Base-by-base conservation (phyloP, 1,140 invertebrate genomes). In the Drosophila saltans region DNA sequence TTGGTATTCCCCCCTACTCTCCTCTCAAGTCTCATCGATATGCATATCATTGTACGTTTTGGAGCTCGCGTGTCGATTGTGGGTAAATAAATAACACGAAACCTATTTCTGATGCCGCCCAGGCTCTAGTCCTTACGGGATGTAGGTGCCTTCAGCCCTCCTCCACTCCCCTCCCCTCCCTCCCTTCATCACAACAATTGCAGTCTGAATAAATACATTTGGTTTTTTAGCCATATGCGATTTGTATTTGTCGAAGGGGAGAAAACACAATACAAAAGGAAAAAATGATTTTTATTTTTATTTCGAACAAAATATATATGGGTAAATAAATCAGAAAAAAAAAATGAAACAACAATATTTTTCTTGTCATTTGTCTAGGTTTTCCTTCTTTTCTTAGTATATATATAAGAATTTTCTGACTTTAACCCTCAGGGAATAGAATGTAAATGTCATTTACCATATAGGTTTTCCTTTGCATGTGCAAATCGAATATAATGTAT, bases 81-180 rank as follows among this genome's bases (percentile, higher is more conserved):
- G 81, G 84, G 84, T 81, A 89, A 89, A 89, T 89, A 89, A 89
- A 90, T 89, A 89, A 89, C 84, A 89, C 84, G 84, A 84, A 89
- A 80, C 84, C 84, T 80, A 89, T 88, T 89, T 89, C 74, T 75
- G 81, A 77, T 75, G 75, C 69, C 52, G 62, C 57, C 36, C 36
- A 59, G 58, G 69, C 24, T 26, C 7, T 26, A 45, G 58, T 40
- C 45, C 45, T 52, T 45, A 36, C 33, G 30, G 41, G 28, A 10
- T 52, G 16, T 16, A 39, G 57, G 24, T 52, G 41, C 10, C 10
- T 30, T 41, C 6, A 16, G 11, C 6, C 10, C 10, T 8, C 7
- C 59, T 8, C 7, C 56, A 30, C 56, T 43, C 45, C 33, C 56
- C 41, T 48, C 11, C 56, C 70, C 3, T 36, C 33, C 6, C 6